Conservation (phyloP, 2,888 invertebrate species). For the Lepeophtheirus nordmannii region DNA sequence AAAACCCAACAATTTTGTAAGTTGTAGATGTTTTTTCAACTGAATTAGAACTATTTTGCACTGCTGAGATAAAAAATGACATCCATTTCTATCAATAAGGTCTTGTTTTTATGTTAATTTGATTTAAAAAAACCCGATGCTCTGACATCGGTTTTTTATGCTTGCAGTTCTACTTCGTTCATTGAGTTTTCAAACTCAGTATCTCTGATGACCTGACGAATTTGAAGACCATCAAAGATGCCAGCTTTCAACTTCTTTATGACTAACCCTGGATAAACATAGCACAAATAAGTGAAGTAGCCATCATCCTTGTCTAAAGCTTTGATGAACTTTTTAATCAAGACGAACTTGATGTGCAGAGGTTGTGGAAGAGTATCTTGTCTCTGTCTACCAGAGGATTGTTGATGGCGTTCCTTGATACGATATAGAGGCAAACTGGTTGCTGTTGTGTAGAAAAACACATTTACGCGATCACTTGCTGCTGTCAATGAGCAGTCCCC, state of each 20-base stretch:
- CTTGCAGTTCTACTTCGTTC: conserved; percentile 24
- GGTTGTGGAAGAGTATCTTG: conserved; percentile 28
- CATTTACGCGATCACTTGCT: conserved; percentile 26
- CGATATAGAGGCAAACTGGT: conserved; percentile 33
- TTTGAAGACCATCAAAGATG: conserved; percentile 26
- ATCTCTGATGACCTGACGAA: conserved; percentile 26
- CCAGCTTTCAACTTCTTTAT: conserved; percentile 22
- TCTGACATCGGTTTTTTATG: conserved; percentile 14
- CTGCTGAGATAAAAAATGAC: too few species aligned
- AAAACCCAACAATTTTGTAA: too few species aligned
- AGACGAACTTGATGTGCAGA: conserved; percentile 30
- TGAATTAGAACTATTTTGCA: too few species aligned
- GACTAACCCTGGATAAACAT: conserved; percentile 20
- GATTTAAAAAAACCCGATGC: too few species aligned
- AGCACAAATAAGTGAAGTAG: not conserved
- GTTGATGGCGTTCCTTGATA: not conserved
- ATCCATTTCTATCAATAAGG: too few species aligned
- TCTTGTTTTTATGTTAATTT: too few species aligned
- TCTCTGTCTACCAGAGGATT: conserved; percentile 13
- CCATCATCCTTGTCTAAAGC: conserved; percentile 15
- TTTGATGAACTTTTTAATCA: conserved; percentile 29
- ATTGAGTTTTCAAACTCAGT: conserved; percentile 24
- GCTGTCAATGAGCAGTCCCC: conserved; percentile 26
- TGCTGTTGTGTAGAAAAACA: conserved; percentile 27
- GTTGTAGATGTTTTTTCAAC: too few species aligned